These are phyloP conservation scores for Erythrolamprus reginae DNA, from an alignment of 2,113 vertebrate species.

Conservation along the genomic window DNA sequence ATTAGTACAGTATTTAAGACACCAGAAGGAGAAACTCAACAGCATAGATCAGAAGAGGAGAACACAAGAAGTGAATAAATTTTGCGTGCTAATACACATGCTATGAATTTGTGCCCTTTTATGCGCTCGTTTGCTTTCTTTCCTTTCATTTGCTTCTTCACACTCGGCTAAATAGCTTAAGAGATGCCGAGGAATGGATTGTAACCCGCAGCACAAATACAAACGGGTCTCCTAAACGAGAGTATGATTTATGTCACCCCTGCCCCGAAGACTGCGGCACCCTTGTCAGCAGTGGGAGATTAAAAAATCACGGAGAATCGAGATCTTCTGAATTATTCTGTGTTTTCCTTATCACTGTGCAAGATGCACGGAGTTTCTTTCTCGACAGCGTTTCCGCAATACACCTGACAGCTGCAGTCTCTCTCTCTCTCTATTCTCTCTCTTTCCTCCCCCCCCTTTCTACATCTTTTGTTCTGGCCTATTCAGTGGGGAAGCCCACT, in stretches of 20 bases:
- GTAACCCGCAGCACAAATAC: no score
- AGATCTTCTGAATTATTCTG: constrained; percentile 31
- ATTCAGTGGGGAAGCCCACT: constrained; percentile 41
- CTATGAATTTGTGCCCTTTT: not conserved
- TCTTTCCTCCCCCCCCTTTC: fast-evolving
- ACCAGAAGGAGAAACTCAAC: not conserved
- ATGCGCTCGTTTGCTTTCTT: not conserved
- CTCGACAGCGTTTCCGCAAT: constrained; percentile 41
- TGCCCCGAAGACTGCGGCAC: not conserved
- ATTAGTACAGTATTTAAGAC: not conserved
- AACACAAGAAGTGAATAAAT: not conserved
- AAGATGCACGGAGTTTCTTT: not conserved
- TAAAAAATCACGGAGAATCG: constrained; percentile 30
- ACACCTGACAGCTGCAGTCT: constrained; percentile 36
- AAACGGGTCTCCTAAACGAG: no score
- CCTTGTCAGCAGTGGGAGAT: not conserved
- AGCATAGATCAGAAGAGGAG: not conserved
- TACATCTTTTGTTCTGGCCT: constrained; percentile 17
- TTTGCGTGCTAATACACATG: not conserved
- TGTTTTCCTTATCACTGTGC: not conserved
- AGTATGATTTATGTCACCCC: not conserved
- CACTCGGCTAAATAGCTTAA: no score
- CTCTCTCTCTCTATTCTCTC: not conserved
- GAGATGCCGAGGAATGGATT: not conserved
- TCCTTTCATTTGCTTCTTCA: not conserved